phyloP scores from a whole-genome alignment of 2,888 invertebrate genomes.

The Latrodectus elegans region DNA sequence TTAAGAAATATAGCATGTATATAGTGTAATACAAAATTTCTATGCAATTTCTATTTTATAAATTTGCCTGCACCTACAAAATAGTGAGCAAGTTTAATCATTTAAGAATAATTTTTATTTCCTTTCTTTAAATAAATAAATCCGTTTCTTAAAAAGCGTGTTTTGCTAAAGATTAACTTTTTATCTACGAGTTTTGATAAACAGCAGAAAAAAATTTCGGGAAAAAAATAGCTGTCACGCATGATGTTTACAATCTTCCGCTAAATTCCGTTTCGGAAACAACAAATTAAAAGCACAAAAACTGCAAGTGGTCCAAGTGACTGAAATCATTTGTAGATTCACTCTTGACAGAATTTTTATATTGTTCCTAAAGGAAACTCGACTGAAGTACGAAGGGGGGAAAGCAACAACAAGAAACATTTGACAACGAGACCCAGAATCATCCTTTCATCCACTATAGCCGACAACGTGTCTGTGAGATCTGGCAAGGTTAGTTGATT shows the following conservation, averaged over 20 bases:
- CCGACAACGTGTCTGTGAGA: conserved; percentile 67
- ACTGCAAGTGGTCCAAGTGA: background rate
- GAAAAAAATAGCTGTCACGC: background rate
- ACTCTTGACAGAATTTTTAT: conserved; percentile 1
- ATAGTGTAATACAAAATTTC: too few species aligned
- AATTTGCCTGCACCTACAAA: too few species aligned
- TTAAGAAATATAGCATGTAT: too few species aligned
- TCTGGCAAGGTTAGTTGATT: conserved; percentile 37
- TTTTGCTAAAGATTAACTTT: too few species aligned
- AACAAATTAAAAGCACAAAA: background rate
- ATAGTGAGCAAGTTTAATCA: too few species aligned
- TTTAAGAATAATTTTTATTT: too few species aligned
- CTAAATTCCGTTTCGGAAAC: background rate
- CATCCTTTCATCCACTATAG: conserved; percentile 13
- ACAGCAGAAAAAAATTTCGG: conserved; percentile 12
- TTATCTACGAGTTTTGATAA: background rate
- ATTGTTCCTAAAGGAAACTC: background rate
- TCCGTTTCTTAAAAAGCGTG: too few species aligned
- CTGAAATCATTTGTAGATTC: conserved; percentile 1
- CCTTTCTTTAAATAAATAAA: too few species aligned
- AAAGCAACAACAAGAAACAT: conserved; percentile 18
- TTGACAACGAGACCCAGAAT: background rate
- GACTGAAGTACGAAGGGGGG: background rate
- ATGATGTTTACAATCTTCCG: too few species aligned
- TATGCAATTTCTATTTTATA: too few species aligned